Percentiles rank a stretch among this genome's conserved stretches.
These are phyloP conservation scores for Gonocerus acuteangulatus DNA, from an alignment of 2,888 invertebrate genomes.

Conservation along the genomic window DNA sequence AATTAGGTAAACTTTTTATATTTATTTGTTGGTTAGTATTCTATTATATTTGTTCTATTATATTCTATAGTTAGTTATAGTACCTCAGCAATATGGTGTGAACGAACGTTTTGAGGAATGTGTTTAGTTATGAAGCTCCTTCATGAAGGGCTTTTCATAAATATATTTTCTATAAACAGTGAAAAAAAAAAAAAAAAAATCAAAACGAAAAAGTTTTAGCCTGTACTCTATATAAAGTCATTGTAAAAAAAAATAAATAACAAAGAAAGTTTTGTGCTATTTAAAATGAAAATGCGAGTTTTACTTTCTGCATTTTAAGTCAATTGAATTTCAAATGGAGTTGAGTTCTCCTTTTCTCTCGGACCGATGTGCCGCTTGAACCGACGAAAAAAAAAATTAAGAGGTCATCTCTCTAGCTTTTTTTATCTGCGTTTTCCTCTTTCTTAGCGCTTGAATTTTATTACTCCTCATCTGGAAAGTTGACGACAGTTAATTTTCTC, in stretches of 20 bases:
- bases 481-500: slow-evolving; percentile 17
- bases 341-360: not conserved
- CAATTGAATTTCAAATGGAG: slow-evolving; percentile 18
- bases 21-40: too few relatives aligned
- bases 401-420: slow-evolving; percentile 12
- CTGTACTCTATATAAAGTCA: not conserved
- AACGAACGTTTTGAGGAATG: too few relatives aligned
- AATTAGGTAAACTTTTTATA: too few relatives aligned
- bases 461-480: slow-evolving; percentile 5
- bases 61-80: too few relatives aligned
- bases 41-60: too few relatives aligned
- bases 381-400: slow-evolving; percentile 10
- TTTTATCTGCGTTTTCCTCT: not conserved
- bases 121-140: too few relatives aligned
- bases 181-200: too few relatives aligned
- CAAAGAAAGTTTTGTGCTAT: not conserved
- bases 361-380: not conserved
- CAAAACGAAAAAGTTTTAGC: too few relatives aligned
- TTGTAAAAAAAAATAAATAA: not conserved
- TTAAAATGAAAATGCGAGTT: slow-evolving; percentile 22
- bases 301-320: slow-evolving; percentile 22
- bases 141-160: too few relatives aligned
- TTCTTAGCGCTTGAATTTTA: slow-evolving; percentile 8
- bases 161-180: too few relatives aligned
- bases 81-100: too few relatives aligned